Percentiles rank a stretch among this genome's conserved stretches.
phyloP scores from a whole-genome alignment of 2,113 vertebrate genomes.

The Ceyx cyanopectus region DNA sequence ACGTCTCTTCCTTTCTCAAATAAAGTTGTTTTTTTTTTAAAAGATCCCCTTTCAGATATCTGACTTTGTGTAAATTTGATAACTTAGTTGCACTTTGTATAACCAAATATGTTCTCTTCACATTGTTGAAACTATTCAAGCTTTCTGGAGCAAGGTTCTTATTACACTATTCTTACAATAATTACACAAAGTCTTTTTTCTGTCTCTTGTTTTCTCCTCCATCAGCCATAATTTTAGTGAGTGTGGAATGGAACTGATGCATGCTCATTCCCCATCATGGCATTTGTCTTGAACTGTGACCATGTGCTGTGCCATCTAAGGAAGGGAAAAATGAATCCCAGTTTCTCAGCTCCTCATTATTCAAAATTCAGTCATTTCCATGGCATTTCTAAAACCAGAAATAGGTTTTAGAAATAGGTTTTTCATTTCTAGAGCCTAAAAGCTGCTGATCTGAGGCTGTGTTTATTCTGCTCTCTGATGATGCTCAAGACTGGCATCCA shows the following conservation, averaged over 20 bases:
- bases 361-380: not conserved
- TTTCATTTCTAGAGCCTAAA: not conserved
- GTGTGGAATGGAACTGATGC: conserved; percentile 49
- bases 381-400: not conserved
- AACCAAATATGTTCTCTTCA: conserved; percentile 60
- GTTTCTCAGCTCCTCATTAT: not conserved
- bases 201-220: conserved; percentile 58
- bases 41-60: conserved; percentile 83
- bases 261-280: conserved; percentile 62
- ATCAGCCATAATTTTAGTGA: conserved; percentile 57
- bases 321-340: not conserved
- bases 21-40: conserved; percentile 92
- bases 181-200: conserved; percentile 73
- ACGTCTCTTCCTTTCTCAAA: conserved; percentile 91
- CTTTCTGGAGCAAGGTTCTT: conserved; percentile 61
- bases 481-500: not conserved
- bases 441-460: not conserved
- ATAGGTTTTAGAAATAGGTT: no score
- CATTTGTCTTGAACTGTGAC: conserved; percentile 60
- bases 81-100: conserved; percentile 63
- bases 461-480: not conserved
- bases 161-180: conserved; percentile 64
- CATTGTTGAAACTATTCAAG: conserved; percentile 64
- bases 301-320: conserved; percentile 14
- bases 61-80: conserved; percentile 84